Evolutionary conservation across 2,888 invertebrate genomes (phyloP), one percentile per base, ranked within the genome.

Genomic region (Xylota segnis): DNA sequence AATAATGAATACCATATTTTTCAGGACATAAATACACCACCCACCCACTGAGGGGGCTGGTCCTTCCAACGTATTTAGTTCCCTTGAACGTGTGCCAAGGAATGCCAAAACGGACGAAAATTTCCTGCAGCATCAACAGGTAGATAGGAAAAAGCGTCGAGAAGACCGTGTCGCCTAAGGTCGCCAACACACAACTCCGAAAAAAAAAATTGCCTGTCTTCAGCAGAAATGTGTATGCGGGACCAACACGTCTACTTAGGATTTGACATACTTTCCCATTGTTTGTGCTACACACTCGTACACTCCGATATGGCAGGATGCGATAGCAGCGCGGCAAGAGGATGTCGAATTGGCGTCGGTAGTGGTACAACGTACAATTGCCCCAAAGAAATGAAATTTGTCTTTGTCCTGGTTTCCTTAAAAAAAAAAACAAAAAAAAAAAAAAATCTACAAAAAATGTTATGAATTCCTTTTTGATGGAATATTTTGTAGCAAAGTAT

Each of bases 381-480:
- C 77, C 72, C 71, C 40, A 32, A 76, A 75, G 81, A 75, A 84
- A 79, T 58, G 65, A 65, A 65, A 84, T 84, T 81, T 81, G 75
- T 75, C 79, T 84, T 65, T 84, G 71, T 84, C 70, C 65, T 14
- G 70, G 43, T 75, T 76, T 43, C 7, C 65, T 23, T 12, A 47
- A 45, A 29, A 54, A 23, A 27, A 37, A 63, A 54, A 29, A 18
- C 56, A 37, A n/a, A 6, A 47, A 61, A 16, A 37, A 34, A 23
- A 66, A 47, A 40, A 68, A 58, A 65, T 32, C 50, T 58, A 18
- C 52, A 63, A 75, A 79, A 84, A 81, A 78, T 59, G 45, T 81
- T 84, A 71, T 81, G 75, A 81, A 84, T 81, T 84, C 58, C 75
- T 84, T 84, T n/a, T 79, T 84, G 79, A 84, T 81, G 71, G 75